A percentile compares a stretch with the other conserved stretches of the same genome.
phyloP scores from a whole-genome alignment of 1,140 invertebrate species.

The Drosophila littoralis region DNA sequence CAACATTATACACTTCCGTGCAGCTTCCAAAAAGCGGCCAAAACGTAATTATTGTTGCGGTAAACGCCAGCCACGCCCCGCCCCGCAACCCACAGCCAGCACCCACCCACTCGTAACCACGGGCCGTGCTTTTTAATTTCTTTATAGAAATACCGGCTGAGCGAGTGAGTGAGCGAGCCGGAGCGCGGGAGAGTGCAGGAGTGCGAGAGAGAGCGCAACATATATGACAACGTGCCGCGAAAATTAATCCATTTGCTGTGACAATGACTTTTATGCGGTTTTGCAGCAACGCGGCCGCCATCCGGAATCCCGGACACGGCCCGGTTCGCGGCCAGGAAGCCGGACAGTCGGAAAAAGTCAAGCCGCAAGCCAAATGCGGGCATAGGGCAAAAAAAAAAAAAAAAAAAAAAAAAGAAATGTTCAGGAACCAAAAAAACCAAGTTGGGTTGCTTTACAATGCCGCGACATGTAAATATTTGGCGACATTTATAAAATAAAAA shows the following conservation, averaged over 20 bases:
- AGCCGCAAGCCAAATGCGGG: slow-evolving; percentile 75
- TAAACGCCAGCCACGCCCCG: slow-evolving; percentile 53
- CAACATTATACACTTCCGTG: slow-evolving; percentile 81
- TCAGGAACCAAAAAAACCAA: slow-evolving; percentile 19
- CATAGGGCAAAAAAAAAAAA: slow-evolving; percentile 18
- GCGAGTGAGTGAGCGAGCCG: slow-evolving; percentile 5
- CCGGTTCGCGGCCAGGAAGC: slow-evolving; percentile 16
- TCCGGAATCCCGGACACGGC: slow-evolving; percentile 49
- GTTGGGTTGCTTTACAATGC: slow-evolving; percentile 55
- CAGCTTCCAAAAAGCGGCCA: slow-evolving; percentile 67
- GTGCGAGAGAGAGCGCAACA: slow-evolving; percentile 32
- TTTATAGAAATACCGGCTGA: slow-evolving; percentile 53
- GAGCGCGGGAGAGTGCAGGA: slow-evolving; percentile 8
- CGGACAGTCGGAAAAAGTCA: slow-evolving; percentile 65
- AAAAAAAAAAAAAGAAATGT: slow-evolving; percentile 5
- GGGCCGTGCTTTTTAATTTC: slow-evolving; percentile 74
- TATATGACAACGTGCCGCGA: slow-evolving; percentile 78
- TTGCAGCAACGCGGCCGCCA: slow-evolving; percentile 62
- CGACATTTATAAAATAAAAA: slow-evolving; percentile 71
- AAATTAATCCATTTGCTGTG: slow-evolving; percentile 83
- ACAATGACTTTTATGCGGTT: slow-evolving; percentile 83
- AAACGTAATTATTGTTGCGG: slow-evolving; percentile 81
- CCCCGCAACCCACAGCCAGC: not conserved
- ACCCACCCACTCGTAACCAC: slow-evolving; percentile 35
- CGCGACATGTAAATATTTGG: slow-evolving; percentile 82